Base-by-base conservation (phyloP, 2,797 vertebrate species). In the Microhierax caerulescens region DNA sequence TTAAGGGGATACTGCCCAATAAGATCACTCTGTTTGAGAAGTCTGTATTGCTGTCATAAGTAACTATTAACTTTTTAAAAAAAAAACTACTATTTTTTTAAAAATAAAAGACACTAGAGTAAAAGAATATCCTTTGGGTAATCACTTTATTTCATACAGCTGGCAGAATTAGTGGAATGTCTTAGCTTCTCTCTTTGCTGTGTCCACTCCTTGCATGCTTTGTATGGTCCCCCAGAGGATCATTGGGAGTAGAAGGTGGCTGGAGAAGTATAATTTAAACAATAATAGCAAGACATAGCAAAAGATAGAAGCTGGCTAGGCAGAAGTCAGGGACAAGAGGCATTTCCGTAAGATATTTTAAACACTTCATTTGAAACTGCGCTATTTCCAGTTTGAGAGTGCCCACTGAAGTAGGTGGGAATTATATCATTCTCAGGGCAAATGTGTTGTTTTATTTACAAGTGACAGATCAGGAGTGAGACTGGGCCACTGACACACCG, bases 231-330 rank as follows among this genome's bases (percentile, higher is more conserved):
- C 41, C 23, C 15, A 78, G 53, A 1, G 7, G 23, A 23, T 77
- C 3, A 1, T 20, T 1, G 0, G 23, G 48, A 88, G 24, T n/a
- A 63, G 37, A 50, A 83, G 25, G 3, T 1, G 13, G 30, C n/a
- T 85, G 75, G 19, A 95, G n/a, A 89, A 89, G 64, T 34, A 24
- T 19, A 50, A 77, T 69, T 81, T 37, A 30, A 78, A 90, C 89
- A 28, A 30, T n/a, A 90, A 72, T 32, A 48, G 63, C 47, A 56
- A 91, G 30, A 63, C 0, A 0, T 24, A 73, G 41, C 28, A 69
- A 92, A 73, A 75, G 24, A 34, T 5, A 77, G 28, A 47, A 56
- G 9, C 10, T 89, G 57, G 13, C 14, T 91, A 19, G 34, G 34
- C 4, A 59, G 69, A 80, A 83, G 36, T 7, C 68, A 78, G 39